Evolutionary conservation across 2,113 vertebrate species (phyloP), one percentile per base, ranked within the genome.

Genomic region (Phylloscopus trochilus): DNA sequence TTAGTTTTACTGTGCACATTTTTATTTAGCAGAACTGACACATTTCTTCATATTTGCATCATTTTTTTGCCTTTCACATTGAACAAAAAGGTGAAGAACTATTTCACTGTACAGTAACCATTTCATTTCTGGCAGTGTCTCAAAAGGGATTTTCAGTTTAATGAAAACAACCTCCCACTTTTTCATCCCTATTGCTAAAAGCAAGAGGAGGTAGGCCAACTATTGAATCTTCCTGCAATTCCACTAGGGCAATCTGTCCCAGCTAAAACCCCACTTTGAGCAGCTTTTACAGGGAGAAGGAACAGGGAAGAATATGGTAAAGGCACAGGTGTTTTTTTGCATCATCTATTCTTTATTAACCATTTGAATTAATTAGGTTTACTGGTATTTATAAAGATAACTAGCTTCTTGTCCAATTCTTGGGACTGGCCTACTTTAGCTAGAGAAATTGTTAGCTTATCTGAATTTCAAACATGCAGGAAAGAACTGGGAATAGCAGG

Each of bases 21-120:
- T 96, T 97, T 96, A 96, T 96, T 96, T 96, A 97, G 93, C 94
- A 95, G 92, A 94, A 95, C 76, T 96, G 95, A 96, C 95, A 96
- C 76, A 82, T 89, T 95, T 88, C 92, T 97, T 96, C 92, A 51
- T 97, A 94, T 96, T 96, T 95, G 92, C 90, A 94, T 94, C 75
- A n/a, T 41, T 85, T 95, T 96, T 96, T 94, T 95, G 79, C 94
- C 41, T 95, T 92, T 96, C 89, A 87, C 66, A 88, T 43, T 66
- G 90, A 96, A 96, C 88, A 94, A 95, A 97, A 92, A 96, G 93
- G 85, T 96, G 86, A 88, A 93, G 76, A 96, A 83, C 83, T 81
- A 41, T 78, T 95, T 93, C 66, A 49, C 7, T 37, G n/a, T 72
- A 72, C n/a, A 75, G 75, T 95, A 96, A 96, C 95, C 51, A 51